Percentiles rank a stretch among this genome's conserved stretches.
Evolutionary conservation across 1,140 invertebrate genomes (phyloP).

Genomic region (Drosophila pachea): DNA sequence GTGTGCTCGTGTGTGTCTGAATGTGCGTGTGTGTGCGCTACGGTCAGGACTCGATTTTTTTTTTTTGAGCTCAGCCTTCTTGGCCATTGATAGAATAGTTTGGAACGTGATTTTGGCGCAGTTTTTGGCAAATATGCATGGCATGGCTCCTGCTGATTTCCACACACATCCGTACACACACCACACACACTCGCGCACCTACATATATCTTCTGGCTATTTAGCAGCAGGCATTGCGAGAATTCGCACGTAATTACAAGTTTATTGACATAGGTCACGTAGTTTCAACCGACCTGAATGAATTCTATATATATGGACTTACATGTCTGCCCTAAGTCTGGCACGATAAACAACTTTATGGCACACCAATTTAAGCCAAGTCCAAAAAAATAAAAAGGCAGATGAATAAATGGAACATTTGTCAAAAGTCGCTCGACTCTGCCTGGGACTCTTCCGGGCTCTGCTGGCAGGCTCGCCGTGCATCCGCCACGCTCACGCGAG

Average conservation of each 20-base stretch:
- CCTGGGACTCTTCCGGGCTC: background rate
- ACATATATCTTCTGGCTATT: conserved; percentile 35
- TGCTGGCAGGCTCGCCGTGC: too few species aligned
- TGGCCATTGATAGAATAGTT: conserved; percentile 73
- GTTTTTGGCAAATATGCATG: conserved; percentile 59
- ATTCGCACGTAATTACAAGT: conserved; percentile 68
- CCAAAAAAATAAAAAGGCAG: background rate
- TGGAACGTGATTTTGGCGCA: conserved; percentile 76
- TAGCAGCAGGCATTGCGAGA: conserved; percentile 32
- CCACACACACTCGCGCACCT: too few species aligned
- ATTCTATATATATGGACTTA: background rate
- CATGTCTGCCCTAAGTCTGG: background rate
- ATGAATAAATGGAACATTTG: conserved; percentile 59
- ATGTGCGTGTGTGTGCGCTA: background rate
- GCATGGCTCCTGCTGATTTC: conserved; percentile 60
- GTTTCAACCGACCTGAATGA: conserved; percentile 30
- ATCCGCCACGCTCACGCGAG: conserved; percentile 47
- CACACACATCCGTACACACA: conserved; percentile 1
- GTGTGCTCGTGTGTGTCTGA: background rate
- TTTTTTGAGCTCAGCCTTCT: conserved; percentile 38
- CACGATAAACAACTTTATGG: conserved; percentile 20
- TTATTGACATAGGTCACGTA: conserved; percentile 76
- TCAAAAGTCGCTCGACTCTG: conserved; percentile 49
- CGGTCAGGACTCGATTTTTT: conserved; percentile 14
- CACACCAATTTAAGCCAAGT: conserved; percentile 17